A percentile compares a stretch with the other conserved stretches of the same genome.
These are phyloP conservation scores for Thysanoteuthis rhombus DNA, from an alignment of 2,888 invertebrate species.

Conservation along the genomic window DNA sequence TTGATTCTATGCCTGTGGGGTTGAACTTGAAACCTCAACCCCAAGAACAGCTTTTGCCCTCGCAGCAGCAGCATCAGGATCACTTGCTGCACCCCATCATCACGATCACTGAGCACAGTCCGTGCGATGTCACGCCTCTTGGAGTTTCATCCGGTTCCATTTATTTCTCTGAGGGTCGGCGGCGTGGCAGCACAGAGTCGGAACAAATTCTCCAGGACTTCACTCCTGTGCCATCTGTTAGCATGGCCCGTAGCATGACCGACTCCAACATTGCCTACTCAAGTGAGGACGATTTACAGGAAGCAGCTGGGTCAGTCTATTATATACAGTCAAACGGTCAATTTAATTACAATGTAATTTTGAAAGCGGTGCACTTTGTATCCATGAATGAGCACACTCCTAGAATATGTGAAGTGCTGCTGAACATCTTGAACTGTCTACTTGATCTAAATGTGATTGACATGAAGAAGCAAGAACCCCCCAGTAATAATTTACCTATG, in stretches of 20 bases:
- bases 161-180: conserved; percentile 69
- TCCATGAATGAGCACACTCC: conserved; percentile 86
- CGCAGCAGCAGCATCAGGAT: conserved; percentile 28
- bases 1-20: conserved; percentile 37
- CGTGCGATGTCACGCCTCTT: conserved; percentile 66
- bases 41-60: not conserved
- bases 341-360: conserved; percentile 81
- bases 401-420: conserved; percentile 89
- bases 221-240: not conserved
- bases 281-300: conserved; percentile 70
- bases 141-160: conserved; percentile 38
- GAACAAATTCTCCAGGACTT: conserved; percentile 65
- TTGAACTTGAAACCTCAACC: conserved; percentile 24
- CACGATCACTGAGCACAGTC: conserved; percentile 95
- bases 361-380: conserved; percentile 86
- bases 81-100: conserved; percentile 78
- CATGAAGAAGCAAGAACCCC: conserved; percentile 38
- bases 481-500: not conserved
- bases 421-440: conserved; percentile 90
- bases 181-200: conserved; percentile 77
- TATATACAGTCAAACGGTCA: conserved; percentile 96
- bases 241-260: conserved; percentile 60
- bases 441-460: conserved; percentile 84
- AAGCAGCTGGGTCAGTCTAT: conserved; percentile 79
- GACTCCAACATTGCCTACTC: conserved; percentile 65